These are phyloP conservation scores for Carassius gibelio DNA, from an alignment of 2,113 vertebrate genomes.

Conservation along the genomic window DNA sequence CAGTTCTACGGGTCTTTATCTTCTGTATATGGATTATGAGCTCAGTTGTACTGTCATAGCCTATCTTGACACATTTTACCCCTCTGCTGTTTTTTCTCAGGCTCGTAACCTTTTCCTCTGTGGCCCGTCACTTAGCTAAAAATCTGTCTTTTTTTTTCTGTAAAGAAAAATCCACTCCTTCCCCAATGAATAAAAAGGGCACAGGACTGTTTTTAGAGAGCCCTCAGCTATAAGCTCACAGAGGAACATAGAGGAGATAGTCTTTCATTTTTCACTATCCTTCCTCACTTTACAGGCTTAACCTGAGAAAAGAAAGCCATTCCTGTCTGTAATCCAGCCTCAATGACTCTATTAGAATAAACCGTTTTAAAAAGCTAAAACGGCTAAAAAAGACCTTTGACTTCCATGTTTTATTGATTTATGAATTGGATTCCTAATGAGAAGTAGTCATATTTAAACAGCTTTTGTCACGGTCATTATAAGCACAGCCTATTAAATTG, in stretches of 20 bases:
- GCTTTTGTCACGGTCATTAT: background rate
- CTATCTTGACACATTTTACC: slow-evolving; percentile 29
- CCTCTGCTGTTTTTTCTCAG: slow-evolving; percentile 3
- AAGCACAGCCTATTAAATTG: background rate
- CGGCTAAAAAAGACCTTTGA: background rate
- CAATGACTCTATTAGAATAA: slow-evolving; percentile 1
- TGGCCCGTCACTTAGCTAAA: slow-evolving; percentile 45
- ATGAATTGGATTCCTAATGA: background rate
- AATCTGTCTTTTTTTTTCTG: slow-evolving; percentile 19
- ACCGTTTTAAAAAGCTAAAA: slow-evolving; percentile 15
- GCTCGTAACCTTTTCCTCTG: slow-evolving; percentile 51
- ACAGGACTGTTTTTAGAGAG: slow-evolving; percentile 29
- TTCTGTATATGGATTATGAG: slow-evolving; percentile 32
- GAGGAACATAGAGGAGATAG: slow-evolving; percentile 4
- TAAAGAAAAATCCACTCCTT: slow-evolving; percentile 19
- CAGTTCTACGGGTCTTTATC: background rate
- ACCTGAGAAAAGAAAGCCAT: background rate
- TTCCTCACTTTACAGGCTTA: slow-evolving; percentile 10
- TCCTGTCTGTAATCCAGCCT: slow-evolving; percentile 22
- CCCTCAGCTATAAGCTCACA: slow-evolving; percentile 24
- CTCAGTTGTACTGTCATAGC: slow-evolving; percentile 1
- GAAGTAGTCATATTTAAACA: background rate
- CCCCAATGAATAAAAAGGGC: slow-evolving; percentile 35
- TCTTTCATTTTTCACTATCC: slow-evolving; percentile 25
- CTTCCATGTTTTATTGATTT: slow-evolving; percentile 20